Conservation (phyloP, 2,797 vertebrate genomes). For the Salmo trutta region DNA sequence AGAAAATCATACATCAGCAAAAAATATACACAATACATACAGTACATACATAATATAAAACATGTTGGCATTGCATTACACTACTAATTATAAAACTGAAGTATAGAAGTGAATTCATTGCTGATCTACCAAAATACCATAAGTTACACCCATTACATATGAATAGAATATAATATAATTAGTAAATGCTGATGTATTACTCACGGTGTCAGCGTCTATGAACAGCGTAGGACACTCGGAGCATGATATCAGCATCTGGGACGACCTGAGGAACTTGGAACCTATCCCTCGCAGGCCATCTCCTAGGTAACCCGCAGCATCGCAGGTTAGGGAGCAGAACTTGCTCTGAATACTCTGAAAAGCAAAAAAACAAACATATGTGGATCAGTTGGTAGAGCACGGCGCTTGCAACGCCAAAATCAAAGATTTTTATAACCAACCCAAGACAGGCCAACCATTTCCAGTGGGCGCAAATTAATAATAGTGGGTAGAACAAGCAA, state of each 20-base stretch:
- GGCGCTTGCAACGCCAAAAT: too few relatives aligned
- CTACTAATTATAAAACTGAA: background rate
- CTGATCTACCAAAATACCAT: too few relatives aligned
- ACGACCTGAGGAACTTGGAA: slow-evolving; percentile 92
- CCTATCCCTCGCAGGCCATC: slow-evolving; percentile 91
- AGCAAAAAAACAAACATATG: slow-evolving; percentile 2
- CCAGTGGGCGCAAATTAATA: too few relatives aligned
- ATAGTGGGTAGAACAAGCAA: too few relatives aligned
- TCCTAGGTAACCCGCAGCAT: slow-evolving; percentile 90
- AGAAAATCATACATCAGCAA: background rate
- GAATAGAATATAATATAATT: too few relatives aligned
- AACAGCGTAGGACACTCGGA: slow-evolving; percentile 95
- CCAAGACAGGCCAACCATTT: too few relatives aligned
- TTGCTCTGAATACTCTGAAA: slow-evolving; percentile 93
- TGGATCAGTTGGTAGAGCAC: background rate
- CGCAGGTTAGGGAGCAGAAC: slow-evolving; percentile 93
- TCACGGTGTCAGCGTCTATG: slow-evolving; percentile 95
- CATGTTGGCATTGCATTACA: background rate
- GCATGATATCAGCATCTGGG: slow-evolving; percentile 91
- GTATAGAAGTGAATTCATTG: background rate
- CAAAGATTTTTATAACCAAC: too few relatives aligned
- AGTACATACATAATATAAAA: background rate
- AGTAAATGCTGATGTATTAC: slow-evolving; percentile 49
- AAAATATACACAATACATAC: background rate
- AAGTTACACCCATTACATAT: too few relatives aligned